phyloP scores from a whole-genome alignment of 1,140 invertebrate species.

The Drosophila tropicalis region DNA sequence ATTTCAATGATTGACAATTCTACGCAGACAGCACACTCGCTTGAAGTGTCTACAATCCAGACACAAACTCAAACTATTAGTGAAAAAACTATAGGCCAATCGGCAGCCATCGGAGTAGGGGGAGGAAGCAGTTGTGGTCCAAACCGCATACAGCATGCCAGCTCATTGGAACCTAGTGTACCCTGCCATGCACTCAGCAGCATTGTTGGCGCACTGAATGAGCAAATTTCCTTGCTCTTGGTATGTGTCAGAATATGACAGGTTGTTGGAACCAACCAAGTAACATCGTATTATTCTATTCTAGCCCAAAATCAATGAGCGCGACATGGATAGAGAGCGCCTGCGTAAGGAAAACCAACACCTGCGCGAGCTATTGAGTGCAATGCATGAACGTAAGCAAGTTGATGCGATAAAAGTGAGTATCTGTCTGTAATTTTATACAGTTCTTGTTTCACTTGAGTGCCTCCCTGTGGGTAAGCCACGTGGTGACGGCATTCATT shows the following conservation, averaged over 20 bases:
- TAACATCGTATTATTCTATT: constrained; percentile 25
- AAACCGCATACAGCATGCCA: constrained; percentile 76
- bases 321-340: constrained; percentile 90
- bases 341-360: constrained; percentile 89
- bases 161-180: constrained; percentile 84
- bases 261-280: background rate
- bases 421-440: constrained; percentile 8
- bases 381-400: constrained; percentile 84
- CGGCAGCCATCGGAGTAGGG: constrained; percentile 26
- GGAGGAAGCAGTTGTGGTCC: constrained; percentile 65
- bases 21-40: constrained; percentile 37
- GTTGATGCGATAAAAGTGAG: constrained; percentile 78
- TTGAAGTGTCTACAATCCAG: constrained; percentile 38
- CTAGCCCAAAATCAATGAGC: constrained; percentile 89
- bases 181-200: constrained; percentile 84
- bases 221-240: constrained; percentile 86
- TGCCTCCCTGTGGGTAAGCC: background rate
- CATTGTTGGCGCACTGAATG: constrained; percentile 84
- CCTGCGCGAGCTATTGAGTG: constrained; percentile 89
- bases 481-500: background rate
- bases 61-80: constrained; percentile 20
- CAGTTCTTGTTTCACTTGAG: background rate
- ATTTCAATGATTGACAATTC: constrained; percentile 51
- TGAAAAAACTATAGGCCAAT: background rate
- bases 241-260: constrained; percentile 74